Evolutionary conservation across 2,888 invertebrate species (phyloP).

Genomic region (Diarsia rubi): DNA sequence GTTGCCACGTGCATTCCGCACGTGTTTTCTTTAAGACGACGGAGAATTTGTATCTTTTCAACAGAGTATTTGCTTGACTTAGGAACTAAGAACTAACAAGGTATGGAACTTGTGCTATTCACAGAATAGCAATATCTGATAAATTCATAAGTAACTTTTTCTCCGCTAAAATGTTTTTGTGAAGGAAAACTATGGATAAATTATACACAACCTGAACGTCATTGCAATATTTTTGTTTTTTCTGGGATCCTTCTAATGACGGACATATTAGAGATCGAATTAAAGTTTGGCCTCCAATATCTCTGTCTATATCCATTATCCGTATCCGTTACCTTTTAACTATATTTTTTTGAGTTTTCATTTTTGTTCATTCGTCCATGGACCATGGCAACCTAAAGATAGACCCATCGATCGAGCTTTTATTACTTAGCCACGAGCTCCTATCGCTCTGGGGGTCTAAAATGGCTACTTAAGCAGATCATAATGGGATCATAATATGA

Average conservation of each 20-base stretch:
- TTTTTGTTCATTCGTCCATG: background rate
- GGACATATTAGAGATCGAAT: background rate
- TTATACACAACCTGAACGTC: background rate
- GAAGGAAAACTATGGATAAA: background rate
- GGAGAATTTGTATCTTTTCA: slow-evolving; percentile 21
- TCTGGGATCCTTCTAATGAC: background rate
- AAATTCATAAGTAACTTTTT: background rate
- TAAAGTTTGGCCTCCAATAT: too few relatives aligned
- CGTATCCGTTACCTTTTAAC: background rate
- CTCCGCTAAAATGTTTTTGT: background rate
- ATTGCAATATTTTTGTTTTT: background rate
- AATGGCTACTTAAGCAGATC: too few relatives aligned
- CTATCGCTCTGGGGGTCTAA: background rate
- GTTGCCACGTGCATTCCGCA: slow-evolving; percentile 31
- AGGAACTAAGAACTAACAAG: slow-evolving; percentile 8
- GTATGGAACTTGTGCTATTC: slow-evolving; percentile 6
- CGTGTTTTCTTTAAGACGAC: slow-evolving; percentile 25
- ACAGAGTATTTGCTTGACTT: slow-evolving; percentile 24
- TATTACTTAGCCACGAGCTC: background rate
- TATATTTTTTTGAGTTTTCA: background rate
- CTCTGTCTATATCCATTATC: too few relatives aligned
- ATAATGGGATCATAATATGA: too few relatives aligned
- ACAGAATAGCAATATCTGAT: background rate
- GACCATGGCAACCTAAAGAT: background rate
- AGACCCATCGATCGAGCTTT: background rate